Conservation (phyloP, 2,113 vertebrate species). For the Chamaea fasciata region DNA sequence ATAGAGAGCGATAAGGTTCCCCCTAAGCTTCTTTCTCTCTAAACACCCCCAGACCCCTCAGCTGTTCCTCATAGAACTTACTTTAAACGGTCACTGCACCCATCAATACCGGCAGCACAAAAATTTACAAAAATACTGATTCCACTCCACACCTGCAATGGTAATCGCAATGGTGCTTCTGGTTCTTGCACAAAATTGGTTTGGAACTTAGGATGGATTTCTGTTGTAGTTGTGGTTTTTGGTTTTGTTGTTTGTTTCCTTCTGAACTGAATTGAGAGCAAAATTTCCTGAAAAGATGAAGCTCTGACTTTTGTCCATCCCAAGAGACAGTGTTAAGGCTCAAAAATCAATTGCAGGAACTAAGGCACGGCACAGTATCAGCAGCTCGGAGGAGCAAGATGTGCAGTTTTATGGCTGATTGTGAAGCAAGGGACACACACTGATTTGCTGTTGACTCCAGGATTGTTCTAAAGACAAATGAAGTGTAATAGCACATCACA, state of each 20-base stretch:
- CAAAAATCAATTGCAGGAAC: not conserved
- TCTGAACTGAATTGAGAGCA: not conserved
- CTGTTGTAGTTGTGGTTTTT: not conserved
- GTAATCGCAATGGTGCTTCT: not conserved
- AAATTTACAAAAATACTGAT: not conserved
- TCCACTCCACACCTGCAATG: not conserved
- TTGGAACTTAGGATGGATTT: not conserved
- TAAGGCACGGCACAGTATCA: not conserved
- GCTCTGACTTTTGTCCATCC: not conserved
- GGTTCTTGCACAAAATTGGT: not conserved
- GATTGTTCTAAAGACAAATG: not conserved
- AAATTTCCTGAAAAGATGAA: not conserved
- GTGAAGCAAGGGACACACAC: not conserved
- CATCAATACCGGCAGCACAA: accelerated
- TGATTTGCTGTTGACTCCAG: not conserved
- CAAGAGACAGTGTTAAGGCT: not conserved
- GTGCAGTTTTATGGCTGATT: not conserved
- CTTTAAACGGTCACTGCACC: not conserved
- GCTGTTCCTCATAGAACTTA: not conserved
- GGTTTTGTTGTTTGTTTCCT: too few species aligned
- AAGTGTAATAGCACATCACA: not conserved
- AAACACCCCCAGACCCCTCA: not conserved
- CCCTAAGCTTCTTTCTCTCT: not conserved
- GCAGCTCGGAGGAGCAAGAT: not conserved
- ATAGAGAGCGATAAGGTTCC: accelerated